Base-by-base conservation (phyloP, 2,113 vertebrate species). In the Poecilia latipinna region DNA sequence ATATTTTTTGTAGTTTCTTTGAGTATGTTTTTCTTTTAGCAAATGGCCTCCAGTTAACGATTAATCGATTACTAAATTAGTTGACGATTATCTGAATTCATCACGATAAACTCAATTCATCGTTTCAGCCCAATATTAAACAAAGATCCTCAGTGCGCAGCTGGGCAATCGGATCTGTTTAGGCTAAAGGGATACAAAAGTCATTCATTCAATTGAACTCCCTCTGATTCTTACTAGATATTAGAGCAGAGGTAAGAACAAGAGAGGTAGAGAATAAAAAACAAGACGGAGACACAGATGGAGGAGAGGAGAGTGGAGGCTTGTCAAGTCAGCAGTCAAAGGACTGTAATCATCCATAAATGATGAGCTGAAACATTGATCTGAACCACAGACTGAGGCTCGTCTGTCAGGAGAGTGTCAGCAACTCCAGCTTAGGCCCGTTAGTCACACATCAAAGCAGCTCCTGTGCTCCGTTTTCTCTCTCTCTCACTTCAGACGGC, bases 331-430 rank as follows among this genome's bases (percentile, higher is more conserved):
- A 89, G 86, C 86, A 72, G 80, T 32, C 51, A 82, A 75, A 70
- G 80, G 82, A 65, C 71, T 69, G 70, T 67, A 72, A 79, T 90
- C 86, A 91, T 88, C 80, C 81, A 86, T 86, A 88, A 90, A 81
- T 90, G 80, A 91, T 91, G 89, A 84, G 61, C 4, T 77, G 71
- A 83, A 77, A 79, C 80, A 82, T 82, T 86, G 83, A 88, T 87
- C 90, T 85, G 83, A 85, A 39, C 66, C 79, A 24, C 75, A 80
- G 79, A 66, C 70, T 78, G 80, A 13, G 70, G 68, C 82, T 81
- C 67, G 66, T 82, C 88, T 90, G 86, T 86, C 84, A 86, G 73
- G 67, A 79, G 57, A 68, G 24, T 24, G 78, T 82, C 85, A 82
- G 70, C 61, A 13, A 13, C 84, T 78, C 75, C 82, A 65, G 42